These are phyloP conservation scores for Chelonoidis abingdonii DNA, from an alignment of 2,113 vertebrate genomes.

Conservation along the genomic window DNA sequence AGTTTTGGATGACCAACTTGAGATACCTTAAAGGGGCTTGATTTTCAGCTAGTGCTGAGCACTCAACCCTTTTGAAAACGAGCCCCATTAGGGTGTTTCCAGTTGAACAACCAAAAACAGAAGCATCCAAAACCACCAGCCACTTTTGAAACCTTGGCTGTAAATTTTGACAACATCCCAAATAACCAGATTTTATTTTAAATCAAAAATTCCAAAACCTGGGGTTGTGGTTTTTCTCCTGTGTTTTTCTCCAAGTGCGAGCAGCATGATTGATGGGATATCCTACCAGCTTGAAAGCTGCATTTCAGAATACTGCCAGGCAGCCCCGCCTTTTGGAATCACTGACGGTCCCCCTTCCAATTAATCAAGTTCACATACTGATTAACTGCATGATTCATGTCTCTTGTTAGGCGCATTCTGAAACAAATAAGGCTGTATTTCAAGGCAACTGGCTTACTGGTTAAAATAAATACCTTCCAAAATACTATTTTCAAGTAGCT, in stretches of 20 bases:
- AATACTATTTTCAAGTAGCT: slow-evolving; percentile 66
- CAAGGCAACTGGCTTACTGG: slow-evolving; percentile 51
- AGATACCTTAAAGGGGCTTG: not conserved
- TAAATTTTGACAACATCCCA: not conserved
- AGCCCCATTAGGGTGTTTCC: fast-evolving
- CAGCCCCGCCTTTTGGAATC: slow-evolving; percentile 31
- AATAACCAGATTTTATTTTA: not conserved
- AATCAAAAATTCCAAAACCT: fast-evolving
- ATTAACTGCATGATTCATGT: slow-evolving; percentile 72
- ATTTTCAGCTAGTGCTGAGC: not conserved
- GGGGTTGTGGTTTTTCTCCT: not conserved
- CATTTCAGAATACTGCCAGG: slow-evolving; percentile 15
- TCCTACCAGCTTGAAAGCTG: slow-evolving; percentile 11
- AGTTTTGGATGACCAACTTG: not conserved
- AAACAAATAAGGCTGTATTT: slow-evolving; percentile 64
- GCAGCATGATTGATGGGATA: slow-evolving; percentile 7
- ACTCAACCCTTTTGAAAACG: fast-evolving
- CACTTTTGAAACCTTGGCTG: not conserved
- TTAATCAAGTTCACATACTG: slow-evolving; percentile 67
- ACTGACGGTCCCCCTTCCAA: slow-evolving; percentile 49
- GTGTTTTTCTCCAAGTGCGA: not conserved
- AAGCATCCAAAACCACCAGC: fast-evolving
- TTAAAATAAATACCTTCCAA: slow-evolving; percentile 68
- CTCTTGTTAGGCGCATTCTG: slow-evolving; percentile 41
- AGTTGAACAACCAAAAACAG: fast-evolving